These are phyloP conservation scores for Unio delphinus DNA, from an alignment of 2,888 invertebrate species.

Conservation along the genomic window DNA sequence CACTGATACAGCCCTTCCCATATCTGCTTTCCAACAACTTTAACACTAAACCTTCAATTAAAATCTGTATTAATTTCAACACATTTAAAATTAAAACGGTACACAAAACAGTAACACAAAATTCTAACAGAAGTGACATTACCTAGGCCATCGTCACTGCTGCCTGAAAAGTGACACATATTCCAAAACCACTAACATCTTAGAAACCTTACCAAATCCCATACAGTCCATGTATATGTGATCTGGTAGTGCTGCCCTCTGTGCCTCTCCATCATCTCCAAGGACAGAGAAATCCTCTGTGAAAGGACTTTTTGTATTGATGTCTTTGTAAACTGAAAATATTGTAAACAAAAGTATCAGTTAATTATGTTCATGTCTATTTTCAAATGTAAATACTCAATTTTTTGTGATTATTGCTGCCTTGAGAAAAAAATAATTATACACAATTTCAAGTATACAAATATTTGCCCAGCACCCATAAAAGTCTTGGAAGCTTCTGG, in stretches of 20 bases:
- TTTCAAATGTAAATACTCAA: neutral
- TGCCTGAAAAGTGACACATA: neutral
- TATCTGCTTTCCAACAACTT: too few species aligned
- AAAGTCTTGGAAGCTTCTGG: too few species aligned
- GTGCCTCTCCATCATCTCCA: conserved; percentile 77
- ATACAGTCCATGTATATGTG: conserved; percentile 99
- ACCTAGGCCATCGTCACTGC: neutral
- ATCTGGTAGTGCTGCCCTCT: conserved; percentile 83
- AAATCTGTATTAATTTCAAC: too few species aligned
- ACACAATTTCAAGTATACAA: too few species aligned
- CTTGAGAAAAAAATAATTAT: too few species aligned
- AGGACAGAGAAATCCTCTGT: conserved; percentile 75
- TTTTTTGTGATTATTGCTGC: neutral
- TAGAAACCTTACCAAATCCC: conserved; percentile 81
- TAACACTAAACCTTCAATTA: too few species aligned
- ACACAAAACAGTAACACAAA: too few species aligned
- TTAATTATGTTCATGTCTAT: too few species aligned
- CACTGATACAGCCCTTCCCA: too few species aligned
- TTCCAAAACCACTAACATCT: neutral
- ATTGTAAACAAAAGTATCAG: neutral
- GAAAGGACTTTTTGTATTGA: conserved; percentile 81
- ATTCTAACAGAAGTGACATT: too few species aligned
- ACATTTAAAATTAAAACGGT: too few species aligned
- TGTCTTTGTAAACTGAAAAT: conserved; percentile 86
- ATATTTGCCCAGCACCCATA: too few species aligned